These are phyloP conservation scores for Petromus typicus DNA, from an alignment of 2,113 vertebrate genomes.

Conservation along the genomic window DNA sequence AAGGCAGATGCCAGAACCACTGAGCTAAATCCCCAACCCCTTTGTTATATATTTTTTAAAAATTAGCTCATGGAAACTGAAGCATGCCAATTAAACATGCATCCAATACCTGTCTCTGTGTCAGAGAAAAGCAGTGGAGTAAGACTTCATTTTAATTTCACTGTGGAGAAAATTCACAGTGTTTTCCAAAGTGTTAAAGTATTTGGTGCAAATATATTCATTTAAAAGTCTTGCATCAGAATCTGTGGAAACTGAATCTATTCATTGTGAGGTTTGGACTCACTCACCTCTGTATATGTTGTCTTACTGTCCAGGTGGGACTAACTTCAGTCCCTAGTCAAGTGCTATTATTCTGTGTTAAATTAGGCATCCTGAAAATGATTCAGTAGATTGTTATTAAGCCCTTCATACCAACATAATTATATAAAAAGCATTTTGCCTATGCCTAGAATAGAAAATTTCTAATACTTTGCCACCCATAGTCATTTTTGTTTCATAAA, in stretches of 20 bases:
- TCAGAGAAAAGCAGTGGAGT: slow-evolving; percentile 48
- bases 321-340: neutral
- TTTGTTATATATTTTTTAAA: neutral
- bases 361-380: neutral
- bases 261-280: neutral
- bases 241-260: neutral
- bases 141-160: slow-evolving; percentile 63
- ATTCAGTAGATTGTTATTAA: neutral
- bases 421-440: neutral
- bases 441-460: neutral
- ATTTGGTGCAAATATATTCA: neutral
- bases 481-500: neutral
- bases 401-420: neutral
- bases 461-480: neutral
- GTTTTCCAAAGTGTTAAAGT: slow-evolving; percentile 43
- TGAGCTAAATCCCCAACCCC: too few relatives aligned
- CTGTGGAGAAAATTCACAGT: slow-evolving; percentile 20
- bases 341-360: slow-evolving; percentile 25
- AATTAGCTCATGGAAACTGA: slow-evolving; percentile 30
- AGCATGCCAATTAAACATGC: slow-evolving; percentile 26
- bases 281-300: neutral
- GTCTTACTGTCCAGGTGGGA: neutral
- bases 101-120: neutral
- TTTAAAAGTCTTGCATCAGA: slow-evolving; percentile 5
- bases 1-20: too few relatives aligned